These are phyloP conservation scores for Pangasianodon hypophthalmus DNA, from an alignment of 2,113 vertebrate genomes.

Conservation along the genomic window DNA sequence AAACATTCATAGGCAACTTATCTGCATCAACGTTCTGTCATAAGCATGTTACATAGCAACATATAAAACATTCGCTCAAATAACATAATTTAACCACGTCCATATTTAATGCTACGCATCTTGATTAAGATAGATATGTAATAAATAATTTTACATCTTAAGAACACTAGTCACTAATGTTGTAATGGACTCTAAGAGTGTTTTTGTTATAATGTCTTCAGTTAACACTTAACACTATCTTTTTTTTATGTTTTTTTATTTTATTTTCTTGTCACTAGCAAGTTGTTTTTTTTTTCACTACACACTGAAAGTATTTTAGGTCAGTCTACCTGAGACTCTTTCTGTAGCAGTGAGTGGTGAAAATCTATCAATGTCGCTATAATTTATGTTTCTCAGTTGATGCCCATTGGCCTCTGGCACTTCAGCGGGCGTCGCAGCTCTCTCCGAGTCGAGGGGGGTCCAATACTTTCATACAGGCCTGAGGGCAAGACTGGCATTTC, in stretches of 20 bases:
- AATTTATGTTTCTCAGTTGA: constrained; percentile 46
- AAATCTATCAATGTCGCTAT: constrained; percentile 48
- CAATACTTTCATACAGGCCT: constrained; percentile 30
- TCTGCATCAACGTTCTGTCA: not conserved
- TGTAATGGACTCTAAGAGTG: not conserved
- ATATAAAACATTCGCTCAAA: not conserved
- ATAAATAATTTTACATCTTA: not conserved
- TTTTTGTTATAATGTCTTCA: not conserved
- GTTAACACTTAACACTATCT: not conserved
- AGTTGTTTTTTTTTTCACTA: not conserved
- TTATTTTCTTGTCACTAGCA: not conserved
- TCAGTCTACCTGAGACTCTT: not conserved
- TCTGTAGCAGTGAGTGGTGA: constrained; percentile 4
- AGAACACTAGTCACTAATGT: not conserved
- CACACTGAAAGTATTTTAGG: not conserved
- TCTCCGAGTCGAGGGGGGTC: constrained; percentile 16
- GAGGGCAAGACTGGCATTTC: constrained; percentile 39
- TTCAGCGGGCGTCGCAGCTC: constrained; percentile 1
- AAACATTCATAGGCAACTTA: too few species aligned
- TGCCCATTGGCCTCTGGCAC: constrained; percentile 20
- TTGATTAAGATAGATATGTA: not conserved
- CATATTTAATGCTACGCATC: not conserved
- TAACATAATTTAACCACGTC: not conserved
- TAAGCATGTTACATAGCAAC: not conserved
- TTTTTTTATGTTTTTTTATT: not conserved